Base-by-base conservation (phyloP, 1,140 invertebrate species). In the Drosophila burlai region DNA sequence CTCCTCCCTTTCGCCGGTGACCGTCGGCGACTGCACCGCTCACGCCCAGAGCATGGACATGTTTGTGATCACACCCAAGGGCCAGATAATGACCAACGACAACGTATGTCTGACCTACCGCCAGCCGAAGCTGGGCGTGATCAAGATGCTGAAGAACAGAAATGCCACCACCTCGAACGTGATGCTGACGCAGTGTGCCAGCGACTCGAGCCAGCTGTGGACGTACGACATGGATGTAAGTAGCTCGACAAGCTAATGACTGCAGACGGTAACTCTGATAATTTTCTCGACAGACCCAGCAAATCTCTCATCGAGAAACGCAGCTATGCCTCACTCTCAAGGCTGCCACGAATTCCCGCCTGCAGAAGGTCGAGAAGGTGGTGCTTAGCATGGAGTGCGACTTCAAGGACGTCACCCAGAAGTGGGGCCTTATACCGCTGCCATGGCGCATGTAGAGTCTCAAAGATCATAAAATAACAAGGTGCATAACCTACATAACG, bases 61-160 rank as follows among this genome's bases (percentile, higher is more conserved):
- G 94, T 97, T 97, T 91, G 95, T 97, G 4, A 95, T 96, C 84
- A 95, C 95, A 3, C 93, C 94, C 46, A 94, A 94, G 52, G 96
- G 96, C 1, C 86, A 93, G 55, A 92, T 93, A 43, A 93, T 93
- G 92, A 92, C 91, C 45, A 93, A 93, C 52, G 91, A 93, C 43
- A 93, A 93, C 58, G 64, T 93, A 0, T 93, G 92, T 34, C 68
- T 93, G 1, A 92, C 92, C 2, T 89, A 92, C 46, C 82, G 82
- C 9, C 72, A 84, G 31, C 78, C 81, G 8, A 92, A 91, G 36
- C 65, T 68, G 34, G 83, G 87, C 4, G 61, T 64, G 2, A 64
- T 91, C 42, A 90, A 91, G 61, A 54, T 90, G 60, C 63, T 91
- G 3, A 81, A 81, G 40, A 90, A 80, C 61, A 78, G 83, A 34